phyloP scores from a whole-genome alignment of 2,888 invertebrate genomes.

The Pristionchus mayeri region DNA sequence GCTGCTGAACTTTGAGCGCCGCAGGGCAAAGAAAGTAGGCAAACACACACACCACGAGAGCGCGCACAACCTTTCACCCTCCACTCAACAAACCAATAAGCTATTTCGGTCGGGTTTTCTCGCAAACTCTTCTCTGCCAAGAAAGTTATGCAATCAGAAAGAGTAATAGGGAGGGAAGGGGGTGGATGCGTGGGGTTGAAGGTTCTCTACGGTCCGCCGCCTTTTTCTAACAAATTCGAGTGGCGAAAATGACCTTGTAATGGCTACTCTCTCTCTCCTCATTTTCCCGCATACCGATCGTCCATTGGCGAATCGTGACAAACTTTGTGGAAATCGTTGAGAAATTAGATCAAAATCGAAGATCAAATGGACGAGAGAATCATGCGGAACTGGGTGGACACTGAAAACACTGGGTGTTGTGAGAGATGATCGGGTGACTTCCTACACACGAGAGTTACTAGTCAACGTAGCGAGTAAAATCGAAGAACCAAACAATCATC shows the following conservation, averaged over 20 bases:
- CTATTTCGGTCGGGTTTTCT: slow-evolving; percentile 9
- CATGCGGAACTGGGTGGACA: not conserved
- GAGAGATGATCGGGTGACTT: not conserved
- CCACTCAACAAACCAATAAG: slow-evolving; percentile 39
- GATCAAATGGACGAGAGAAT: not conserved
- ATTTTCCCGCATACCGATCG: slow-evolving; percentile 12
- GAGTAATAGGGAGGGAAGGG: not conserved
- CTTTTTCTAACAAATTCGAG: slow-evolving; percentile 27
- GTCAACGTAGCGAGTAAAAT: too few relatives aligned
- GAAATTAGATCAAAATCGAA: not conserved
- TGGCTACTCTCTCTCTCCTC: slow-evolving; percentile 20
- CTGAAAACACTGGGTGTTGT: not conserved
- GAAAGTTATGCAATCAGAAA: slow-evolving; percentile 29
- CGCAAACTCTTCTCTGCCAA: not conserved
- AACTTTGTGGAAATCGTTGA: not conserved
- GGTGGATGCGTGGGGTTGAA: not conserved
- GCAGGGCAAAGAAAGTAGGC: slow-evolving; percentile 16
- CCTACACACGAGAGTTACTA: not conserved
- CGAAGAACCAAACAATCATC: too few relatives aligned
- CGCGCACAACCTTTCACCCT: not conserved
- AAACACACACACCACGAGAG: slow-evolving; percentile 2
- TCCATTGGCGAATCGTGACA: slow-evolving; percentile 8
- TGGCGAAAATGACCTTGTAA: slow-evolving; percentile 7
- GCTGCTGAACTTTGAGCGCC: not conserved
- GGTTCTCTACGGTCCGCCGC: not conserved